A percentile compares a stretch with the other conserved stretches of the same genome.
These are phyloP conservation scores for Malthinus seriepunctatus DNA, from an alignment of 2,888 invertebrate species.

Conservation along the genomic window DNA sequence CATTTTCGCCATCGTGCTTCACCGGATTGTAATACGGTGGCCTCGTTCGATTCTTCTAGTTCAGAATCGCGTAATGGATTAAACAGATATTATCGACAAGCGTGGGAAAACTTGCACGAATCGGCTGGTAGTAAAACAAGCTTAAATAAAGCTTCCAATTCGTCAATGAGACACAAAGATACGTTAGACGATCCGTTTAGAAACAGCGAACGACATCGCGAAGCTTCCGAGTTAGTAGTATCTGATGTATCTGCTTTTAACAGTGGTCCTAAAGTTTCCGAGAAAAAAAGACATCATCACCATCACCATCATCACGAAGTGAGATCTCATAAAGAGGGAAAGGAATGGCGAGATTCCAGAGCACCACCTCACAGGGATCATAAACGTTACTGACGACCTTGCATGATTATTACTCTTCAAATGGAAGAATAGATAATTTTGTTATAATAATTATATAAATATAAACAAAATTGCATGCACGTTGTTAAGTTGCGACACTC, in stretches of 20 bases:
- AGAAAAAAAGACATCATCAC: constrained; percentile 72
- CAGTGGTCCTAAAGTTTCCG: constrained; percentile 54
- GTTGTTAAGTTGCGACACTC: constrained; percentile 18
- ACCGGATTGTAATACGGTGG: constrained; percentile 89
- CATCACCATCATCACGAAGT: constrained; percentile 76
- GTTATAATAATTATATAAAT: neutral
- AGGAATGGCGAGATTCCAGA: constrained; percentile 58
- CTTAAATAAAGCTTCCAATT: constrained; percentile 38
- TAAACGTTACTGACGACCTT: constrained; percentile 57
- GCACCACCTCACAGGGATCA: constrained; percentile 61
- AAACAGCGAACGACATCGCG: constrained; percentile 54
- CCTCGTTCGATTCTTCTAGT: constrained; percentile 85
- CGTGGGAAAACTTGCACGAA: constrained; percentile 92
- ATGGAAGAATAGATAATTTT: constrained; percentile 43
- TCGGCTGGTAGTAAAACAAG: constrained; percentile 61
- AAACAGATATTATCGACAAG: constrained; percentile 87
- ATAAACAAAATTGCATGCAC: constrained; percentile 14
- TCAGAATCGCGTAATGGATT: constrained; percentile 80
- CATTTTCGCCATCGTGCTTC: constrained; percentile 88
- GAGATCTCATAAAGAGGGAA: constrained; percentile 59
- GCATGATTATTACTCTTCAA: constrained; percentile 51
- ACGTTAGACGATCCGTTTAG: constrained; percentile 70
- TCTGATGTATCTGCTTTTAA: constrained; percentile 61
- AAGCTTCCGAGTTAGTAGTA: constrained; percentile 77
- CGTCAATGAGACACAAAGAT: constrained; percentile 69